Percentiles rank a stretch among this genome's conserved stretches.
Conservation (phyloP, 2,113 vertebrate species). For the Salvelinus namaycush region DNA sequence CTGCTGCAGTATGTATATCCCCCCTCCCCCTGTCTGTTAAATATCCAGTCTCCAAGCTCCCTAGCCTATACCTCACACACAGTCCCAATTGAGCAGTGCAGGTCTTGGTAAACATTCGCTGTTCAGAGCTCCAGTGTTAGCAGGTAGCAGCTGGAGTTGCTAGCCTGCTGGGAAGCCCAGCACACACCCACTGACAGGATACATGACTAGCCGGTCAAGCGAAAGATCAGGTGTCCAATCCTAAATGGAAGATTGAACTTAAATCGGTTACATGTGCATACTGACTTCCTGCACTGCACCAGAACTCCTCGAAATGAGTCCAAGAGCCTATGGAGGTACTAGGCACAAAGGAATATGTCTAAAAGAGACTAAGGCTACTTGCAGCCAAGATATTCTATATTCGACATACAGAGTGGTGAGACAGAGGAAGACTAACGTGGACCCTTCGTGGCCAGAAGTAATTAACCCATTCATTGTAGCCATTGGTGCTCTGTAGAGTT, state of each 20-base stretch:
- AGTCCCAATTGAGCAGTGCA: constrained; percentile 56
- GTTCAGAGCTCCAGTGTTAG: constrained; percentile 59
- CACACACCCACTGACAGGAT: constrained; percentile 62
- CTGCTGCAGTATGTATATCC: constrained; percentile 20
- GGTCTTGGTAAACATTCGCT: constrained; percentile 59
- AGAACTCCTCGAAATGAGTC: no score
- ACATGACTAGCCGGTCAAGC: constrained; percentile 52
- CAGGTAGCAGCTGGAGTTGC: constrained; percentile 11
- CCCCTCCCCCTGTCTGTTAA: neutral
- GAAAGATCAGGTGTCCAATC: constrained; percentile 70
- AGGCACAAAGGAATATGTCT: no score
- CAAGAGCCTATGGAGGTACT: no score
- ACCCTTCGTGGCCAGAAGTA: no score
- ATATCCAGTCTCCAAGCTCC: constrained; percentile 13
- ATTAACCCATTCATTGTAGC: no score
- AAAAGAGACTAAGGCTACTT: no score
- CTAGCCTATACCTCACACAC: constrained; percentile 50
- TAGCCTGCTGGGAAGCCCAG: constrained; percentile 60
- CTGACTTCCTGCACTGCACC: no score
- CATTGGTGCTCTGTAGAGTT: no score
- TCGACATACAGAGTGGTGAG: no score
- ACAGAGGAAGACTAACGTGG: no score
- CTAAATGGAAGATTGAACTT: constrained; percentile 69
- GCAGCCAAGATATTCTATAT: no score
- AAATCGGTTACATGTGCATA: constrained; percentile 67